Percentiles rank a stretch among this genome's conserved stretches.
These are phyloP conservation scores for Archivesica marissinica DNA, from an alignment of 1,140 invertebrate species.

Conservation along the genomic window DNA sequence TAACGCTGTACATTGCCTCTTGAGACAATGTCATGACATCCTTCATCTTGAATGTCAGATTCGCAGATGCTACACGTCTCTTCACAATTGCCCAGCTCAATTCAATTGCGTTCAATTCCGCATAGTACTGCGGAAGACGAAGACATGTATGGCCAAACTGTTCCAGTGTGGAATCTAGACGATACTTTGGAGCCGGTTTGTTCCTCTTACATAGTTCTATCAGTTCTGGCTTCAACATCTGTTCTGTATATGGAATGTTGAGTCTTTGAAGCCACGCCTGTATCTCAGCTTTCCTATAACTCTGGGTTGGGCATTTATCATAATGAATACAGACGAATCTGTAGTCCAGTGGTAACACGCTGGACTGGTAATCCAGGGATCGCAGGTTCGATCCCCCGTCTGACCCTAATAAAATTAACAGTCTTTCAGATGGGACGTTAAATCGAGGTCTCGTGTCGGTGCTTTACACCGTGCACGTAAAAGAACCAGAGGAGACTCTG, in stretches of 20 bases:
- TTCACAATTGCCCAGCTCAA: neutral
- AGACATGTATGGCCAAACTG: neutral
- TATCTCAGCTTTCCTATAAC: neutral
- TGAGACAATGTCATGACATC: neutral
- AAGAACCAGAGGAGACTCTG: too few species aligned
- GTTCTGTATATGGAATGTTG: neutral
- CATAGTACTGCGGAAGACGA: too few species aligned
- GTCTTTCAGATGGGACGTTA: too few species aligned
- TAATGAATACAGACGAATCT: too few species aligned
- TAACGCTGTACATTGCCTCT: neutral
- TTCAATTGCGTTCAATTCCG: too few species aligned
- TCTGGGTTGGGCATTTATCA: slow-evolving; percentile 11
- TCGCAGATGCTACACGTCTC: neutral
- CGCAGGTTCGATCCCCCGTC: too few species aligned
- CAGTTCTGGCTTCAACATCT: neutral
- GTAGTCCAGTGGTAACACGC: too few species aligned
- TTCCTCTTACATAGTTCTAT: neutral
- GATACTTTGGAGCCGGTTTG: neutral
- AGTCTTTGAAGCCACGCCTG: neutral
- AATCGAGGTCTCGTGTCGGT: too few species aligned
- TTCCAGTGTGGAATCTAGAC: neutral
- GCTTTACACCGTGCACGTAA: too few species aligned
- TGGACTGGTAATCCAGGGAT: too few species aligned
- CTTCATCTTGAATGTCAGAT: neutral
- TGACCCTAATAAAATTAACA: too few species aligned